Evolutionary conservation across 92 coral and sea anemone genomes (phyloP).

Genomic region (Porites divaricata): DNA sequence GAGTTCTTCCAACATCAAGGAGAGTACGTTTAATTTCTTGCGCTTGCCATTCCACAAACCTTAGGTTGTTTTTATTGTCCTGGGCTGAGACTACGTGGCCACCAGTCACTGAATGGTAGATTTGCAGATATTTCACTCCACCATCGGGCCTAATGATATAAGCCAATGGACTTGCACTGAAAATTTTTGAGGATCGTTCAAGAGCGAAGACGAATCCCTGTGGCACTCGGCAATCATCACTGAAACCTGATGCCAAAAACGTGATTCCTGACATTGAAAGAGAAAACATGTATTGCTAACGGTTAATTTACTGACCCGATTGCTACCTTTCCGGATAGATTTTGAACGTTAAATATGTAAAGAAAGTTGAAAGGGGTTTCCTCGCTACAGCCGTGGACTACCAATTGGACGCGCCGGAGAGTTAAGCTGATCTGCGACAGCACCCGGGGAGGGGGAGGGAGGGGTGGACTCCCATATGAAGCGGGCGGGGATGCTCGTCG

Average conservation of each 20-base stretch:
- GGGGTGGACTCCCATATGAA: no score
- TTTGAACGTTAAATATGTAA: no score
- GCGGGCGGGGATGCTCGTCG: no score
- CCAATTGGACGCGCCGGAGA: no score
- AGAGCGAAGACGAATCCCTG: constrained; percentile 16
- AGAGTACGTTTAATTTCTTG: constrained; percentile 2
- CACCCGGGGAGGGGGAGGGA: no score
- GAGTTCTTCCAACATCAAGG: not conserved
- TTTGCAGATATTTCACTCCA: not conserved
- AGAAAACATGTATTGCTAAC: not conserved
- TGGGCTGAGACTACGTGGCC: constrained; percentile 5
- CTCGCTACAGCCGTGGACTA: no score
- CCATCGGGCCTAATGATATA: not conserved
- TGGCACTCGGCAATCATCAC: not conserved
- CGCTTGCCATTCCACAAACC: constrained; percentile 17
- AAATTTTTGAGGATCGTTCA: not conserved
- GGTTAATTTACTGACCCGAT: not conserved
- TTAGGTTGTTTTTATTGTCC: not conserved
- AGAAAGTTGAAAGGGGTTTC: no score
- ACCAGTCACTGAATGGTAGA: constrained; percentile 12
- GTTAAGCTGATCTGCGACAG: no score
- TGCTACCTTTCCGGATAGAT: no score
- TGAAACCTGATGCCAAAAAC: not conserved
- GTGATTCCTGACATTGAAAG: not conserved
- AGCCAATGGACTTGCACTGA: not conserved